A percentile compares a stretch with the other conserved stretches of the same genome.
phyloP scores from a whole-genome alignment of 2,888 invertebrate genomes.

The Ephialtes manifestator region DNA sequence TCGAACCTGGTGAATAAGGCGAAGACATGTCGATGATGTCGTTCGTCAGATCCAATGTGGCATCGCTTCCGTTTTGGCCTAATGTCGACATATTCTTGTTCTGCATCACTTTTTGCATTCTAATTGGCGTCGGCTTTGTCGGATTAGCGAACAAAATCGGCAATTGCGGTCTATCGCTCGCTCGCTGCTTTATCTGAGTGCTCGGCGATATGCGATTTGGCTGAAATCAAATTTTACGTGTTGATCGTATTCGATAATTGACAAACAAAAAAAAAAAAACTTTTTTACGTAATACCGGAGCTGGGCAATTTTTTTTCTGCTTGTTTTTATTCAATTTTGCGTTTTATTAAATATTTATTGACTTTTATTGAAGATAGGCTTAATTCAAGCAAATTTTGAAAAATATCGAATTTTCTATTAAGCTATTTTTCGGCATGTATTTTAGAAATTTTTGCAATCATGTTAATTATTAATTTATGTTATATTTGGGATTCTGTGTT shows the following conservation, averaged over 20 bases:
- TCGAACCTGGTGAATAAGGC: conserved; percentile 96
- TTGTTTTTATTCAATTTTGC: not conserved
- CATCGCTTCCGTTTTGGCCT: conserved; percentile 85
- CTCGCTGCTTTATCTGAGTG: conserved; percentile 79
- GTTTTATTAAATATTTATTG: too few species aligned
- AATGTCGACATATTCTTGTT: conserved; percentile 79
- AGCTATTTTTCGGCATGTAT: too few species aligned
- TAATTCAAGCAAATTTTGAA: too few species aligned
- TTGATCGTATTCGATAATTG: not conserved
- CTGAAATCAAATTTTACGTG: conserved; percentile 69
- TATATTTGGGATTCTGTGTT: too few species aligned
- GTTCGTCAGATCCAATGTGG: conserved; percentile 79
- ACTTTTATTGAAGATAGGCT: not conserved
- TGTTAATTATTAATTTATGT: too few species aligned
- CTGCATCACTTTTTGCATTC: conserved; percentile 75
- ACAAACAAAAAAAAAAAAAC: not conserved
- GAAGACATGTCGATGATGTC: conserved; percentile 92
- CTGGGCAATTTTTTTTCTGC: not conserved
- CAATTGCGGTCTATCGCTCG: conserved; percentile 79
- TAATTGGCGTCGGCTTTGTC: conserved; percentile 75
- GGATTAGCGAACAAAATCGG: conserved; percentile 82
- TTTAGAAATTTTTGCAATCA: too few species aligned
- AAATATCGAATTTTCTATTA: too few species aligned
- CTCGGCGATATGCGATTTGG: conserved; percentile 82
- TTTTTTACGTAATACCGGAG: not conserved